A percentile compares a stretch with the other conserved stretches of the same genome.
These are phyloP conservation scores for Bothrops jararaca DNA, from an alignment of 2,113 vertebrate species.

Conservation along the genomic window DNA sequence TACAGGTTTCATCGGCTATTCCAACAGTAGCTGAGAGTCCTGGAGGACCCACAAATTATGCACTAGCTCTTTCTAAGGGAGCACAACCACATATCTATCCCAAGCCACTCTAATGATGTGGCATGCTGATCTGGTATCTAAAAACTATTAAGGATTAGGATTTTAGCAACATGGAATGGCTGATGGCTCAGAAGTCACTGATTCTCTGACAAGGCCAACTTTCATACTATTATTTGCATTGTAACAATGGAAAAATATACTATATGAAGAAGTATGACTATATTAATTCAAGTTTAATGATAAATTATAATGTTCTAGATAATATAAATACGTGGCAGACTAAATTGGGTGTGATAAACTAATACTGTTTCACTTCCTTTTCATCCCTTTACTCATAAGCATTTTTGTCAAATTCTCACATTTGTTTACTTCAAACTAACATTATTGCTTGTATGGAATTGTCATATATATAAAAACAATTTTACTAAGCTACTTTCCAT, in stretches of 20 bases:
- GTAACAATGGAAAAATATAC: background rate
- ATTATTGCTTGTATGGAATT: background rate
- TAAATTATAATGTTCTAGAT: background rate
- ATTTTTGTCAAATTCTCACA: background rate
- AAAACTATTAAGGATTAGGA: background rate
- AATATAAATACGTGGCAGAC: background rate
- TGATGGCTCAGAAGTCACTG: background rate
- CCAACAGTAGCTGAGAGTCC: background rate
- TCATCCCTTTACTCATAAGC: background rate
- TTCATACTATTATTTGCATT: background rate
- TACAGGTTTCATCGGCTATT: background rate
- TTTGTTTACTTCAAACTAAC: background rate
- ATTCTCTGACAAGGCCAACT: background rate
- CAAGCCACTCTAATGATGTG: background rate
- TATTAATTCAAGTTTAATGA: background rate
- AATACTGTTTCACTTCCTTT: background rate
- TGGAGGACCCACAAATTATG: background rate
- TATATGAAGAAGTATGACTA: background rate
- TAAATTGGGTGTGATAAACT: background rate
- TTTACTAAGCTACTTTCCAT: slow-evolving; percentile 16
- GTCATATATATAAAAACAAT: slow-evolving; percentile 16
- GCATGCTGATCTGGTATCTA: background rate
- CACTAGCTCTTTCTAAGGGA: background rate
- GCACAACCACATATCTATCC: background rate
- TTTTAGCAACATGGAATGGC: background rate